Evolutionary conservation across 1,140 invertebrate species (phyloP).

Genomic region (Coboldia fuscipes): DNA sequence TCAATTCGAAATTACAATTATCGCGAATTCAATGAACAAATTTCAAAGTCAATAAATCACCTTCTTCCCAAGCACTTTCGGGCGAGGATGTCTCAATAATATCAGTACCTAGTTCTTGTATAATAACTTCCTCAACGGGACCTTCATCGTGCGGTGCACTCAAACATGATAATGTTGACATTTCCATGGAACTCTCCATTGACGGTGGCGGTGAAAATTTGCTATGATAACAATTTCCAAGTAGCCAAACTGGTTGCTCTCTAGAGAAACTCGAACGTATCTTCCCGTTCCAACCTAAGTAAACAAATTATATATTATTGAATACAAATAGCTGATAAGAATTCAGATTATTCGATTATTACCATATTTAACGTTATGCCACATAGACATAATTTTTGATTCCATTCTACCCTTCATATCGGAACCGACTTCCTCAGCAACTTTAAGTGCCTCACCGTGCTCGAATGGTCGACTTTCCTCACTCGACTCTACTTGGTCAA

Average conservation of each 20-base stretch:
- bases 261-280: slow-evolving; percentile 64
- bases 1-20: not conserved
- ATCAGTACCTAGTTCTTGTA: slow-evolving; percentile 26
- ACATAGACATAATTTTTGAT: slow-evolving; percentile 59
- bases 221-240: slow-evolving; percentile 62
- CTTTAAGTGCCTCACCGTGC: not conserved
- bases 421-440: slow-evolving; percentile 4
- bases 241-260: slow-evolving; percentile 65
- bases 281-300: slow-evolving; percentile 39
- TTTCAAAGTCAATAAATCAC: slow-evolving; percentile 10
- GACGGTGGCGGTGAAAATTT: slow-evolving; percentile 39
- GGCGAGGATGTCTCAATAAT: slow-evolving; percentile 26
- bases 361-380: slow-evolving; percentile 83
- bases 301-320: slow-evolving; percentile 12
- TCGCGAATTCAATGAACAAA: not conserved
- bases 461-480: not conserved
- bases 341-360: slow-evolving; percentile 12
- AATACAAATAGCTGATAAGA: slow-evolving; percentile 5
- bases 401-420: slow-evolving; percentile 57
- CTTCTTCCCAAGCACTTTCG: slow-evolving; percentile 32
- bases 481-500: slow-evolving; percentile 1
- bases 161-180: slow-evolving; percentile 8
- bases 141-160: slow-evolving; percentile 9
- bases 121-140: slow-evolving; percentile 7
- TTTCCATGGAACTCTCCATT: slow-evolving; percentile 39